Base-by-base conservation (phyloP, 2,797 vertebrate species). In the Phyllotis vaccarum region DNA sequence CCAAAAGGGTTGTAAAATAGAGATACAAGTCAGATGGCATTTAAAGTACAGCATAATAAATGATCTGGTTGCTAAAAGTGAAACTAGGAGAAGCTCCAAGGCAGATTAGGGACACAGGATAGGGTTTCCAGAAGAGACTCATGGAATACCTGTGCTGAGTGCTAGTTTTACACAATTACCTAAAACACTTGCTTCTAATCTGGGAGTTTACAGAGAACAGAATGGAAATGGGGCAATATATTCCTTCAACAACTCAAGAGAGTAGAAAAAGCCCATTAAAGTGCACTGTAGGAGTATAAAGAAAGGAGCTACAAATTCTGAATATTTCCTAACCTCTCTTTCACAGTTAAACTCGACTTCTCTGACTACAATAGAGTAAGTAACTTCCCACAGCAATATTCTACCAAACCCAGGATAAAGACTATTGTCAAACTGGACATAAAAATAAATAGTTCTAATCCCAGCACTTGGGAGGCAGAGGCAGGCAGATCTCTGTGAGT, bases 61-160 rank as follows among this genome's bases (percentile, higher is more conserved):
- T 49, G 79, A 52, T 89, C 24, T 83, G 19, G 83, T 16, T 8
- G 37, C 12, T 87, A 58, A 87, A n/a, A n/a, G n/a, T n/a, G n/a
- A n/a, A n/a, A n/a, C n/a, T n/a, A n/a, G n/a, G n/a, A n/a, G n/a
- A n/a, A n/a, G n/a, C n/a, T n/a, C n/a, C n/a, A 87, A 43, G 40
- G 6, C 13, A 83, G 37, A 29, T 80, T 86, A 5, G 37, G 6
- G 7, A 80, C 49, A 76, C 49, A 94, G n/a, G 86, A 19, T 54
- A 91, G 9, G 19, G 83, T 92, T 92, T 93, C 92, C n/a, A 80
- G 24, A 93, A 85, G 60, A 93, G 8, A 80, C 56, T 76, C 76
- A 58, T 2, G 80, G 52, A 81, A 72, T 52, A 85, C 11, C 0
- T 62, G 37, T 76, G 43, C 40, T 60, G 80, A 31, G 86, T 66